phyloP scores from a whole-genome alignment of 92 coral and sea anemone genomes.

The Blastomussa wellsi region DNA sequence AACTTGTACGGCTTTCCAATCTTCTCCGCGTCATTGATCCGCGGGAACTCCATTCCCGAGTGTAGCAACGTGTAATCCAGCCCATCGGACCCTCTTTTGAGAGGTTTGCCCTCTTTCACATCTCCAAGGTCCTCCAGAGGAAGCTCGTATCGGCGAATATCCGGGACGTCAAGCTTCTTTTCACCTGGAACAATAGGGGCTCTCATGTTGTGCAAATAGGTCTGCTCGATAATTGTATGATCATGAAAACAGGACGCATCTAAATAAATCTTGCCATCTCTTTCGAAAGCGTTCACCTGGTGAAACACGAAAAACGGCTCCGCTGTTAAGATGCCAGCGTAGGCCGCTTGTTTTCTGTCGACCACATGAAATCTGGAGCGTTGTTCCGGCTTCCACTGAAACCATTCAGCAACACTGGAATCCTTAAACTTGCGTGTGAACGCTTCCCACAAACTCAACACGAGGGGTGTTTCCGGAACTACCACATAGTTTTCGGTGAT shows the following conservation, averaged over 20 bases:
- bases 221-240: constrained; percentile 44
- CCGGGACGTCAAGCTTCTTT: constrained; percentile 12
- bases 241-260: constrained; percentile 79
- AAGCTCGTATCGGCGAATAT: constrained; percentile 68
- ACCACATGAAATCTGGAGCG: constrained; percentile 69
- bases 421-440: constrained; percentile 51
- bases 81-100: constrained; percentile 42
- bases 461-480: constrained; percentile 68
- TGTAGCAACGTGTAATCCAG: constrained; percentile 61
- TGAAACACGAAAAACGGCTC: constrained; percentile 81
- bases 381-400: constrained; percentile 70
- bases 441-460: constrained; percentile 53
- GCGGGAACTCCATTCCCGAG: constrained; percentile 71
- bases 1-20: constrained; percentile 72
- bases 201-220: constrained; percentile 65
- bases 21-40: constrained; percentile 60
- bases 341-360: constrained; percentile 63
- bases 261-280: constrained; percentile 56
- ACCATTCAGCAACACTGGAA: constrained; percentile 48
- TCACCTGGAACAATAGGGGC: constrained; percentile 13
- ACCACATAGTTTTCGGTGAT: constrained; percentile 85
- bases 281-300: constrained; percentile 82
- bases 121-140: constrained; percentile 58
- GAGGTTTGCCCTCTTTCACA: constrained; percentile 10
- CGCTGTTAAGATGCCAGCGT: constrained; percentile 56